Percentiles rank a stretch among this genome's conserved stretches.
These are phyloP conservation scores for Nibea albiflora DNA, from an alignment of 2,113 vertebrate genomes.

Conservation along the genomic window DNA sequence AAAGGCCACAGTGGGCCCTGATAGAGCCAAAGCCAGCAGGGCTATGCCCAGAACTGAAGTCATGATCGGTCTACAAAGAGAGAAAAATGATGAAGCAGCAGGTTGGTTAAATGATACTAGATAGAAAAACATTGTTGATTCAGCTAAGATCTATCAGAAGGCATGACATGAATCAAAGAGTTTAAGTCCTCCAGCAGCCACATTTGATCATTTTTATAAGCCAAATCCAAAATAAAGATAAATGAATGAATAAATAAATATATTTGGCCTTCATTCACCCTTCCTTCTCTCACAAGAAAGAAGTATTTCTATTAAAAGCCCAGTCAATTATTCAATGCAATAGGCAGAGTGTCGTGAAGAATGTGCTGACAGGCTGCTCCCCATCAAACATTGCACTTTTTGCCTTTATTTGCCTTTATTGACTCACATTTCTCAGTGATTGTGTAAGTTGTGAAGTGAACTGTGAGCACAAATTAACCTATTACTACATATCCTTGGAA, in stretches of 20 bases:
- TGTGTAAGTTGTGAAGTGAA: neutral
- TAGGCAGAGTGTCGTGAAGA: neutral
- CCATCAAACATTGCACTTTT: neutral
- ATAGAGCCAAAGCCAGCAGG: slow-evolving; percentile 58
- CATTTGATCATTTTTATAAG: neutral
- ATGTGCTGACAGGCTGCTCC: neutral
- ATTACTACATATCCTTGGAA: no score
- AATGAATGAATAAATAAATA: neutral
- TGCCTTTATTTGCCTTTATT: slow-evolving; percentile 2
- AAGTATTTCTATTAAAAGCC: neutral
- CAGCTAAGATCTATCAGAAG: neutral
- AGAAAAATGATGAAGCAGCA: neutral
- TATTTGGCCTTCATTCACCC: neutral
- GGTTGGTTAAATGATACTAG: neutral
- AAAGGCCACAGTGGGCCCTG: slow-evolving; percentile 61
- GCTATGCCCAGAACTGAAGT: slow-evolving; percentile 26
- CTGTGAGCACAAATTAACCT: no score
- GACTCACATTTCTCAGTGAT: slow-evolving; percentile 1
- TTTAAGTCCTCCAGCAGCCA: neutral
- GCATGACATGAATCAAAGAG: neutral
- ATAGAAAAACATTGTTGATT: neutral
- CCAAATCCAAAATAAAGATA: neutral
- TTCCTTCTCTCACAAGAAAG: neutral
- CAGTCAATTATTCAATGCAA: neutral
- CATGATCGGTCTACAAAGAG: slow-evolving; percentile 46